Base-by-base conservation (phyloP, 2,888 invertebrate genomes). In the Macroteleia sp. region DNA sequence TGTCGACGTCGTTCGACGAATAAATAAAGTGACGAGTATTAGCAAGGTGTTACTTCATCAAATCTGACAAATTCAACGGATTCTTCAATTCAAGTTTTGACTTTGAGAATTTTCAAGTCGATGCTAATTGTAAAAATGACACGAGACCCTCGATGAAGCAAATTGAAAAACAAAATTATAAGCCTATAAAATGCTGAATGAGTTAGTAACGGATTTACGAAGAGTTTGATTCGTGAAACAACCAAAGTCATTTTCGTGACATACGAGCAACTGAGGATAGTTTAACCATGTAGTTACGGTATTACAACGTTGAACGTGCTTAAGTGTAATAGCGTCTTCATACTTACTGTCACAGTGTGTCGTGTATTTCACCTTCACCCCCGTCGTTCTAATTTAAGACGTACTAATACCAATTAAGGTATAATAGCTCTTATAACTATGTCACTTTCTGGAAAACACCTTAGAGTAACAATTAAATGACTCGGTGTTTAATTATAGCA, bases 321-420 rank as follows among this genome's bases (percentile, higher is more conserved):
- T 48, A 30, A 30, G 39, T 48, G 52, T 66, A 66, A 66, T 54
- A 52, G 67, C 56, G 39, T 46, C 36, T 36, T 67, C 39, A 41
- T 42, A 28, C 54, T 46, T 56, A 56, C 46, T 39, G 56, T 56
- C 46, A 32, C 46, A 46, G 12, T 44, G 20, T 52, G 52, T 39
- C 67, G 67, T 41, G 28, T 46, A 42, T 56, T 67, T 30, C 48
- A 50, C 50, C 36, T 20, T 34, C 36, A 12, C 39, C 12, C 46
- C 12, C n/a, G 34, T 12, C 19, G 34, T 17, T 48, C 30, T 67
- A 42, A 52, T 52, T 64, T 52, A 52, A 56, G 46, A 44, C 30
- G 46, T 36, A 67, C 57, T 67, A 56, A 48, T 67, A 67, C 48
- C 57, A 67, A 57, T 67, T 56, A 48, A 57, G 22, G 8, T 4